These are phyloP conservation scores for Eilema caniola DNA, from an alignment of 2,888 invertebrate genomes.

Conservation along the genomic window DNA sequence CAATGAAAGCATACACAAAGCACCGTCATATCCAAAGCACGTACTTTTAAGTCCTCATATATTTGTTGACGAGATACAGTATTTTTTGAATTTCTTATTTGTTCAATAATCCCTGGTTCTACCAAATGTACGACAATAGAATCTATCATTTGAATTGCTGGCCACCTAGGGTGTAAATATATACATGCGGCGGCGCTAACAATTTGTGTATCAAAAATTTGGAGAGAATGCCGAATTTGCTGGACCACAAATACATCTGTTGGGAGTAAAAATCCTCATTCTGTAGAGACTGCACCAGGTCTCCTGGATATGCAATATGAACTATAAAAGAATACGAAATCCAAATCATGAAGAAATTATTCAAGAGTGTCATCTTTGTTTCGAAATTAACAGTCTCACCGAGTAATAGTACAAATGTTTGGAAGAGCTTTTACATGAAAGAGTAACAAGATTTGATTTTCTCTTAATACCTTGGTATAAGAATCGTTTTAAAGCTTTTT, in stretches of 20 bases:
- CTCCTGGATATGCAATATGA: conserved; percentile 70
- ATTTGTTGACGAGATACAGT: conserved; percentile 19
- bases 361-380: conserved; percentile 58
- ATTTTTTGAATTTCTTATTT: not conserved
- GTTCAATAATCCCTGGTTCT: conserved; percentile 55
- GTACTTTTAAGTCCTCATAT: conserved; percentile 19
- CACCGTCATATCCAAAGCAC: conserved; percentile 53
- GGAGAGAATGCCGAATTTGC: conserved; percentile 50
- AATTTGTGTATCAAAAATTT: conserved; percentile 58
- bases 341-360: conserved; percentile 65
- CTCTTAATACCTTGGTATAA: too few species aligned
- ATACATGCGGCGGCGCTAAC: conserved; percentile 51
- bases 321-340: conserved; percentile 71
- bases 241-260: conserved; percentile 46
- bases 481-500: too few species aligned
- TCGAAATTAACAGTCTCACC: conserved; percentile 61
- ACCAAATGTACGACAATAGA: conserved; percentile 47
- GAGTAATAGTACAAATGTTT: conserved; percentile 62
- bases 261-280: conserved; percentile 57
- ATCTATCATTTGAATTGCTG: conserved; percentile 56
- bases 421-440: too few species aligned
- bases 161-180: conserved; percentile 70
- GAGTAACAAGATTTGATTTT: too few species aligned
- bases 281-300: conserved; percentile 63
- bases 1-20: conserved; percentile 64